phyloP scores from a whole-genome alignment of 1,140 invertebrate species.

The Portunus trituberculatus region DNA sequence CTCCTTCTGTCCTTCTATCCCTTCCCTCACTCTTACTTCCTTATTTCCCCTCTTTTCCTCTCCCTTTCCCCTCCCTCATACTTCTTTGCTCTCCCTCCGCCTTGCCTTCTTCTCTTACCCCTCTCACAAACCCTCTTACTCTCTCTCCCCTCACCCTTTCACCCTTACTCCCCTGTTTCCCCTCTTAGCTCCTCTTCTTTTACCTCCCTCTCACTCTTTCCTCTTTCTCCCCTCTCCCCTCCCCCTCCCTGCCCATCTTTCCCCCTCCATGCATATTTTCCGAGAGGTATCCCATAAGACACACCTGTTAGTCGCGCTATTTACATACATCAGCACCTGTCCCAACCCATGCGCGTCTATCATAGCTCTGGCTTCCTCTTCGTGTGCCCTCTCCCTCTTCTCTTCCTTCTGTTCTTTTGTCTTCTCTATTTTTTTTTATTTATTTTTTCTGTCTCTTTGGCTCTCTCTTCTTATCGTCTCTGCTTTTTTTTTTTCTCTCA shows the following conservation, averaged over 20 bases:
- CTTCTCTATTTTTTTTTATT: not conserved
- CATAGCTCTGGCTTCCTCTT: not conserved
- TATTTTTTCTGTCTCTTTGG: too few relatives aligned
- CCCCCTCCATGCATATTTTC: slow-evolving; percentile 5
- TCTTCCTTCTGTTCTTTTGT: not conserved
- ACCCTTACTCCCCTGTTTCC: not conserved
- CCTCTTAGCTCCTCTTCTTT: not conserved
- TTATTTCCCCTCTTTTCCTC: not conserved
- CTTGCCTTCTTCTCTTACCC: too few relatives aligned
- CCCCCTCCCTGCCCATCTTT: too few relatives aligned
- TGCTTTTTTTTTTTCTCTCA: too few relatives aligned
- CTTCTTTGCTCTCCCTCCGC: too few relatives aligned
- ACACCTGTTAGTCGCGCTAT: not conserved
- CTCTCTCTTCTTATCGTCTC: too few relatives aligned
- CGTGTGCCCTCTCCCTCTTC: not conserved
- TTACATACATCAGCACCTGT: slow-evolving; percentile 1
- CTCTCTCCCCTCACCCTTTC: not conserved
- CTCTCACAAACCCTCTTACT: not conserved
- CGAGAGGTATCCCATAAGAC: not conserved
- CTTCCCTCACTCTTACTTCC: not conserved
- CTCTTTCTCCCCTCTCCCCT: not conserved
- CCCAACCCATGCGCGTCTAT: not conserved
- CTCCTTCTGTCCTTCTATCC: not conserved
- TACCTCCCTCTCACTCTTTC: not conserved
- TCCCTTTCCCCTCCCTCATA: not conserved